phyloP scores from a whole-genome alignment of 2,113 vertebrate genomes.

The Accipiter cooperii region DNA sequence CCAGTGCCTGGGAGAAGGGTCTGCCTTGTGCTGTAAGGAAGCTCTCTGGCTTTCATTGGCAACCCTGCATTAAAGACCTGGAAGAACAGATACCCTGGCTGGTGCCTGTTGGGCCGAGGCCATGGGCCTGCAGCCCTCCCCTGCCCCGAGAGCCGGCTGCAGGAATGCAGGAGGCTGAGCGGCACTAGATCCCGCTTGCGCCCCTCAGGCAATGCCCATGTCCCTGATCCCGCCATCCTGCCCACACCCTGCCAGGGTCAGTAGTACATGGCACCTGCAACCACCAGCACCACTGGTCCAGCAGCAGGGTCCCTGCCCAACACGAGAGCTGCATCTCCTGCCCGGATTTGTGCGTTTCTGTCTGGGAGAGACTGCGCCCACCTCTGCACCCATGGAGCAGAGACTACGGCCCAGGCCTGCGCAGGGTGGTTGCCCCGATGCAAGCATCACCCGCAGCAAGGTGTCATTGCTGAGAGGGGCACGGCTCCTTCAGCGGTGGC shows the following conservation, averaged over 20 bases:
- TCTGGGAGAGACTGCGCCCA: not conserved
- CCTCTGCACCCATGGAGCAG: fast-evolving
- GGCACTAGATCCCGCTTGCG: fast-evolving
- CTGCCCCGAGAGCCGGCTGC: not conserved
- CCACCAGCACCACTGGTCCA: fast-evolving
- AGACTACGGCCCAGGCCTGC: not conserved
- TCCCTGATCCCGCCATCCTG: fast-evolving
- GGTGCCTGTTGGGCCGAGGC: not conserved
- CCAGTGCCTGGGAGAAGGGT: not conserved
- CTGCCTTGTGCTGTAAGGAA: not conserved
- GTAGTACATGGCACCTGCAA: not conserved
- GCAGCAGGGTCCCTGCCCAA: not conserved
- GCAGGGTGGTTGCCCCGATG: not conserved
- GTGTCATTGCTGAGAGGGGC: not conserved
- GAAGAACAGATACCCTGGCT: not conserved
- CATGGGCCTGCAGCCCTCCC: not conserved
- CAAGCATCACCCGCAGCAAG: not conserved
- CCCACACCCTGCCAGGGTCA: fast-evolving
- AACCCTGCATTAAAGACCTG: not conserved
- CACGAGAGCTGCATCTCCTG: not conserved
- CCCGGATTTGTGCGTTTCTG: fast-evolving
- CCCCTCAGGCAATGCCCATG: fast-evolving
- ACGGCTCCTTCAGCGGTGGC: not conserved
- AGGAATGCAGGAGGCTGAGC: not conserved
- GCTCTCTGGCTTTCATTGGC: not conserved